A percentile compares a stretch with the other conserved stretches of the same genome.
These are phyloP conservation scores for Muricea muricata DNA, from an alignment of 92 coral and sea anemone genomes.

Conservation along the genomic window DNA sequence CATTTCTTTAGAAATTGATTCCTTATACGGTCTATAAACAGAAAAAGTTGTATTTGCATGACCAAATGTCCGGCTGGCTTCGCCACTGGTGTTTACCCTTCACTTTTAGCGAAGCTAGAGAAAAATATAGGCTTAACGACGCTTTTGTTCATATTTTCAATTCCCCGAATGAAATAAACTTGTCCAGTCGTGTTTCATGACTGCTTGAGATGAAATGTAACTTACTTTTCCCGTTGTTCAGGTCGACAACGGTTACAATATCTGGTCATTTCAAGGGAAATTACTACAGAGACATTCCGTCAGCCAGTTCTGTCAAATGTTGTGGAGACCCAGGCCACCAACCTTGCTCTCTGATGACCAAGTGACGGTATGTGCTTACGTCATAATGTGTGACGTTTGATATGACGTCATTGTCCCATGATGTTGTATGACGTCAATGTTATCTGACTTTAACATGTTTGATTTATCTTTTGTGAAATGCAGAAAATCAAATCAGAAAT, in stretches of 20 bases:
- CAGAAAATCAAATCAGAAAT: conserved; percentile 91
- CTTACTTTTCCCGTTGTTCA: too few relatives aligned
- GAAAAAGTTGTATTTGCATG: too few relatives aligned
- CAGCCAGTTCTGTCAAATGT: conserved; percentile 96
- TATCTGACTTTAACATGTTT: background rate
- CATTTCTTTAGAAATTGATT: too few relatives aligned
- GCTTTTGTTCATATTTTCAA: too few relatives aligned
- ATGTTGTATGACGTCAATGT: background rate
- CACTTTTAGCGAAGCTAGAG: too few relatives aligned
- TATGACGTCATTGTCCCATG: background rate
- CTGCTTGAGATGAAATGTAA: too few relatives aligned
- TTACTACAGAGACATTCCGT: conserved; percentile 87
- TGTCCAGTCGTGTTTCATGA: too few relatives aligned
- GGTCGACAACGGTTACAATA: conserved; percentile 99
- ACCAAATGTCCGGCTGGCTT: too few relatives aligned
- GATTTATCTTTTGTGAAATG: background rate
- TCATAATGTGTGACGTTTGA: background rate
- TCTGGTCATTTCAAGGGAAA: conserved; percentile 98
- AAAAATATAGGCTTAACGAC: too few relatives aligned
- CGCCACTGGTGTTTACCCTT: too few relatives aligned
- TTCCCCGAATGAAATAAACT: too few relatives aligned
- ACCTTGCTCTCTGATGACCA: conserved; percentile 76
- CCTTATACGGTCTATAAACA: too few relatives aligned
- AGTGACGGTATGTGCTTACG: conserved; percentile 65
- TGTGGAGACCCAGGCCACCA: conserved; percentile 94